Evolutionary conservation across 2,888 invertebrate genomes (phyloP).

Genomic region (Lasioglossum figueresi): DNA sequence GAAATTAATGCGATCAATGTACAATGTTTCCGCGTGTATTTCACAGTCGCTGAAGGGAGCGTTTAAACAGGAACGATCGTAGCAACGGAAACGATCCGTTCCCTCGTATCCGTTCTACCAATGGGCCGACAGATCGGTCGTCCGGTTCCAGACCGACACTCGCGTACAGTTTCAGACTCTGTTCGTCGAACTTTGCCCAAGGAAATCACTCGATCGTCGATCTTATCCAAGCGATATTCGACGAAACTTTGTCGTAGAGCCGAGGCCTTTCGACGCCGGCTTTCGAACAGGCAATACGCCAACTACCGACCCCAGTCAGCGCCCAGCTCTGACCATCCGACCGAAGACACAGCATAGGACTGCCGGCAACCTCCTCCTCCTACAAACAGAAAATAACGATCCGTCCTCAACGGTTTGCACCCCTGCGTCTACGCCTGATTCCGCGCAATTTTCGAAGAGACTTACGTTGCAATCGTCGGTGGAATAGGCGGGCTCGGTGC

Average conservation of each 20-base stretch:
- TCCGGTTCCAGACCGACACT: slow-evolving; percentile 42
- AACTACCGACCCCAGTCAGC: slow-evolving; percentile 91
- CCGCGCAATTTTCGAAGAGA: slow-evolving; percentile 52
- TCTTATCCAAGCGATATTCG: slow-evolving; percentile 94
- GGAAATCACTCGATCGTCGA: slow-evolving; percentile 87
- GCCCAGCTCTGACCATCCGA: slow-evolving; percentile 91
- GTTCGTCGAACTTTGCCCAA: neutral
- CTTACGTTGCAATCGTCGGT: slow-evolving; percentile 94
- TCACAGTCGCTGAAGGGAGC: slow-evolving; percentile 21
- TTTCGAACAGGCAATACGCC: slow-evolving; percentile 94
- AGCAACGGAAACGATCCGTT: neutral
- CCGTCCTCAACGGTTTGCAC: neutral
- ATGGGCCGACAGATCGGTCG: neutral
- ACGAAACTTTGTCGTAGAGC: slow-evolving; percentile 92
- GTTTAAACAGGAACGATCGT: neutral
- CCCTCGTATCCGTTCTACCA: slow-evolving; percentile 5
- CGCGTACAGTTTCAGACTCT: neutral
- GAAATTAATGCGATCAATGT: slow-evolving; percentile 46
- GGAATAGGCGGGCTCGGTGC: slow-evolving; percentile 92
- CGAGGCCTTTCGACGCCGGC: slow-evolving; percentile 91
- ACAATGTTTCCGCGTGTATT: slow-evolving; percentile 41
- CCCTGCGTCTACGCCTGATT: neutral
- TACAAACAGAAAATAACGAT: slow-evolving; percentile 75
- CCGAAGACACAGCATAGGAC: slow-evolving; percentile 92
- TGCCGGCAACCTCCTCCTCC: slow-evolving; percentile 95